Base-by-base conservation (phyloP, 2,888 invertebrate species). In the Phyllotreta cruciferae region DNA sequence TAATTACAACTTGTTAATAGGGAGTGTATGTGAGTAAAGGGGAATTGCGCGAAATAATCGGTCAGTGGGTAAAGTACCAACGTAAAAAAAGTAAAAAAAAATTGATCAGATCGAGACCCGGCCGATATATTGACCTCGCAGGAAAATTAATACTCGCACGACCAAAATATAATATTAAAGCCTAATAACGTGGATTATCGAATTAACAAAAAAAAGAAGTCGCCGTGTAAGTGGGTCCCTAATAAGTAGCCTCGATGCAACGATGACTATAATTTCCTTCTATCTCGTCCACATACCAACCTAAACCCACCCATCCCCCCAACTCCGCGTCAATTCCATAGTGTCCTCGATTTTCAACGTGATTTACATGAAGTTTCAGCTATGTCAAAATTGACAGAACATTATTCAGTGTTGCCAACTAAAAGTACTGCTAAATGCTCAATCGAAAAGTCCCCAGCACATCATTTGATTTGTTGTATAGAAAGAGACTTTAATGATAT, bases 251-350 rank as follows among this genome's bases (percentile, higher is more conserved):
- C 78, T 77, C 75, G 74, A 71, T 69, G 63, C 66, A 72, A 71
- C 72, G 78, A 80, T 80, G 74, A 80, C 80, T 80, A 76, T 80
- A 80, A 80, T 80, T 79, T 79, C 72, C 74, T 71, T 74, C 73
- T 75, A 77, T 77, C 75, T 74, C 75, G 73, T 78, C 76, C 77
- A 77, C 76, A 77, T 73, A 75, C 76, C 74, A 74, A 72, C 74
- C 74, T 78, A 75, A 41, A 76, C 74, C 77, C 75, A 74, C 74
- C 75, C 73, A 76, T 77, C 73, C 73, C 72, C 74, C 76, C 75
- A 75, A 75, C 74, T 45, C 61, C 53, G 56, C 64, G 56, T 56
- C 56, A 64, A 61, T 64, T 56, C 64, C 64, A 61, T 61, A 64
- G 60, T 64, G 64, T 64, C 61, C 52, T 58, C 42, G 36, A 36